phyloP scores from a whole-genome alignment of 37 sponge, comb jelly and placozoan species.

The Cliona cf. orientalis region DNA sequence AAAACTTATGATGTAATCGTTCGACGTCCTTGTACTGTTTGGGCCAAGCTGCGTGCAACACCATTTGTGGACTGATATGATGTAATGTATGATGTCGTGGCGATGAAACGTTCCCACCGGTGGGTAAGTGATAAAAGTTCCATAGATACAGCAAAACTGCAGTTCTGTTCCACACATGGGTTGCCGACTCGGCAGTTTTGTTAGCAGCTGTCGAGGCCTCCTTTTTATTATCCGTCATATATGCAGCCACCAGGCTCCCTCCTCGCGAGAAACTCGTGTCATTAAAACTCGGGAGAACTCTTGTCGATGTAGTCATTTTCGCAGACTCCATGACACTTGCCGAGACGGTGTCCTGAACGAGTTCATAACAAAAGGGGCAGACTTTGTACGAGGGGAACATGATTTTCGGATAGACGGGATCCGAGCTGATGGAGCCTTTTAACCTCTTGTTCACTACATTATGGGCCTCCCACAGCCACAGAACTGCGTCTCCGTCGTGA shows the following conservation, averaged over 20 bases:
- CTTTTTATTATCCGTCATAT: neutral
- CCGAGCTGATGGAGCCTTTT: conserved; percentile 52
- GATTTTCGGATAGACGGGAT: conserved; percentile 84
- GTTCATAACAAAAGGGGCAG: conserved; percentile 87
- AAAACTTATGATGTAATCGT: neutral
- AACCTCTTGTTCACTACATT: conserved; percentile 83
- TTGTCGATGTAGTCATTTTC: neutral
- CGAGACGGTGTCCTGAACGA: too few relatives aligned
- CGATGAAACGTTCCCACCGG: neutral
- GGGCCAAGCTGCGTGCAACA: conserved; percentile 65
- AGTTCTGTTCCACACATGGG: conserved; percentile 58
- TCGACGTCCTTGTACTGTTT: neutral
- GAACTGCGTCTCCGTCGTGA: conserved; percentile 79
- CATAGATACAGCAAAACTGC: conserved; percentile 63
- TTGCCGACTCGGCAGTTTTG: neutral
- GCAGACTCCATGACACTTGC: neutral
- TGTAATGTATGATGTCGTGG: neutral
- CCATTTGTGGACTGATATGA: neutral
- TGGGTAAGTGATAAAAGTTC: conserved; percentile 37
- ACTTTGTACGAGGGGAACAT: conserved; percentile 78
- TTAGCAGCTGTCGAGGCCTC: neutral
- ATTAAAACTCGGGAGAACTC: neutral
- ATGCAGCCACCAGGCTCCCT: neutral
- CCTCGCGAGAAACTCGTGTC: conserved; percentile 31
- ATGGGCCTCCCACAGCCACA: conserved; percentile 97